Evolutionary conservation across 2,113 vertebrate species (phyloP).

Genomic region (Petromus typicus): DNA sequence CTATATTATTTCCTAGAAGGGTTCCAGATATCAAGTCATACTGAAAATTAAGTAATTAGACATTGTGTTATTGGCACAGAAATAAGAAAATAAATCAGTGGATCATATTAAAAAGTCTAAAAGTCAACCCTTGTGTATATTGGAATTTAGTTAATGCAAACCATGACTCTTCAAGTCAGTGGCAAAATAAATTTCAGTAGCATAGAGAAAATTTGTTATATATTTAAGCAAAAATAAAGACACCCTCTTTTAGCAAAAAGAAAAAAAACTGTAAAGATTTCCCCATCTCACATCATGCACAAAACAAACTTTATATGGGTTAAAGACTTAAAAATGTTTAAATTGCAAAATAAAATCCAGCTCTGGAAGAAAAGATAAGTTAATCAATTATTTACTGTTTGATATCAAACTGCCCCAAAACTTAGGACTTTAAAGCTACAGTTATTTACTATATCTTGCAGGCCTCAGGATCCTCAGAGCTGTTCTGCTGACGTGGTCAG

Average conservation of each 20-base stretch:
- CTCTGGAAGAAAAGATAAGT: not conserved
- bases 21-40: slow-evolving; percentile 28
- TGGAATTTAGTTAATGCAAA: slow-evolving; percentile 44
- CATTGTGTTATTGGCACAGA: not conserved
- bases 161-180: slow-evolving; percentile 34
- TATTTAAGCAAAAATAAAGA: not conserved
- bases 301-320: not conserved
- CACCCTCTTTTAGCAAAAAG: not conserved
- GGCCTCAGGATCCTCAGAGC: not conserved
- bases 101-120: not conserved
- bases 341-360: not conserved
- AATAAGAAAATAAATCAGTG: slow-evolving; percentile 17
- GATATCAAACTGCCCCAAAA: not conserved
- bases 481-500: not conserved
- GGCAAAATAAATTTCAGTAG: not conserved
- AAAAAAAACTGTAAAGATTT: slow-evolving; percentile 34
- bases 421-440: not conserved
- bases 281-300: not conserved
- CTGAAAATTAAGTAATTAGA: slow-evolving; percentile 30
- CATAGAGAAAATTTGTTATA: not conserved
- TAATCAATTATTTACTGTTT: not conserved
- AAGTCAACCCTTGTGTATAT: not conserved
- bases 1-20: not conserved
- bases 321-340: slow-evolving; percentile 8
- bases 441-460: not conserved